Percentiles rank a stretch among this genome's conserved stretches.
phyloP scores from a whole-genome alignment of 2,113 vertebrate genomes.

The Entomyzon cyanotis region DNA sequence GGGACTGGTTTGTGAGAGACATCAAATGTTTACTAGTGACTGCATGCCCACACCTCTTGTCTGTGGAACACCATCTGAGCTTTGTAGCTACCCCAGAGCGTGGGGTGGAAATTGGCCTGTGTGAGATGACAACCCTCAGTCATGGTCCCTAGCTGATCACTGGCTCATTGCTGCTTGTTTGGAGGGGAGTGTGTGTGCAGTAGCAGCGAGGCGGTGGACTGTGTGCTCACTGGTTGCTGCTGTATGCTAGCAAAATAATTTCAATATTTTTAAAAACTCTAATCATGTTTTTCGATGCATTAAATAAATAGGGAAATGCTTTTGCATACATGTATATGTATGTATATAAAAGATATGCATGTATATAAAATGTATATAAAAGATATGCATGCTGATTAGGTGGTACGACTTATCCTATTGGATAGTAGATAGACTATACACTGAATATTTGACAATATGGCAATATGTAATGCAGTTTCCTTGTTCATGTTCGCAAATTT shows the following conservation, averaged over 20 bases:
- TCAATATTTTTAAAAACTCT: neutral
- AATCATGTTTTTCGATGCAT: neutral
- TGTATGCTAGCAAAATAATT: neutral
- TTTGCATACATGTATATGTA: neutral
- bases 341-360: neutral
- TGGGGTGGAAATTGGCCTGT: neutral
- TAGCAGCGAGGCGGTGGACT: neutral
- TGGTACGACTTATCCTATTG: neutral
- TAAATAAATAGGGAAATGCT: neutral
- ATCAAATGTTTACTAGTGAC: neutral
- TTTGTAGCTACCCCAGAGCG: neutral
- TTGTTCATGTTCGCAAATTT: neutral
- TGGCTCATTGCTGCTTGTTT: neutral
- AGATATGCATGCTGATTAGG: neutral
- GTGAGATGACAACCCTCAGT: neutral
- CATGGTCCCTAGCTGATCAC: neutral
- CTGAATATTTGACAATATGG: neutral
- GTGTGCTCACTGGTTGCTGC: accelerated
- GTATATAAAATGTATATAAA: no score
- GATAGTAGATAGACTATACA: neutral
- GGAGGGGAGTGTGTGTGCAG: neutral
- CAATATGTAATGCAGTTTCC: neutral
- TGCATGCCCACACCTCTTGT: neutral
- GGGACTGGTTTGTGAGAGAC: neutral
- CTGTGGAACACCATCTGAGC: neutral